Evolutionary conservation across 2,888 invertebrate species (phyloP).

Genomic region (Ennomos erosarius): DNA sequence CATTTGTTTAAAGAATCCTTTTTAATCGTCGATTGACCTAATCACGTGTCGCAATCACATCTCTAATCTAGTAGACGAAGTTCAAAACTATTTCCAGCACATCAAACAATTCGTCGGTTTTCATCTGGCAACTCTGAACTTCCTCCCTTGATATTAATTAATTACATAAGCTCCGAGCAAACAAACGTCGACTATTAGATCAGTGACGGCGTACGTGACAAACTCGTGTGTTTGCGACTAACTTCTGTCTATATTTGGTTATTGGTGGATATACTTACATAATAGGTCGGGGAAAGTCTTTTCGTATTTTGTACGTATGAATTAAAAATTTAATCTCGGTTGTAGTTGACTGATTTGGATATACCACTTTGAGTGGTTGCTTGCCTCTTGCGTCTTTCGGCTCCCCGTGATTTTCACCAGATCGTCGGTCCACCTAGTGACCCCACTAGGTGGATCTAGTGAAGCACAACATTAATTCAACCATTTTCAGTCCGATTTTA

Average conservation of each 20-base stretch:
- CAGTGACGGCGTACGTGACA: slow-evolving; percentile 13
- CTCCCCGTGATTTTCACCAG: too few relatives aligned
- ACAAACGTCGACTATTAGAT: slow-evolving; percentile 13
- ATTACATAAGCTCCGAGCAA: slow-evolving; percentile 19
- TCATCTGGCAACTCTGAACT: slow-evolving; percentile 10
- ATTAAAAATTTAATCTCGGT: too few relatives aligned
- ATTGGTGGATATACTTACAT: slow-evolving; percentile 10
- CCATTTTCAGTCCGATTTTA: too few relatives aligned
- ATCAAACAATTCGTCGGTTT: not conserved
- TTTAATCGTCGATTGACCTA: not conserved
- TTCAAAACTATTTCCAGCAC: not conserved
- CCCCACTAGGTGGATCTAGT: too few relatives aligned
- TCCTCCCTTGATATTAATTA: slow-evolving; percentile 18
- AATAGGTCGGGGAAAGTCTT: too few relatives aligned
- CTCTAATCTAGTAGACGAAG: not conserved
- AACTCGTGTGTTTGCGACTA: slow-evolving; percentile 12
- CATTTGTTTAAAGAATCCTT: too few relatives aligned
- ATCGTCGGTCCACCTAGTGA: too few relatives aligned
- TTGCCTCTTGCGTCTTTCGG: too few relatives aligned
- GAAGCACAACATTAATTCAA: too few relatives aligned
- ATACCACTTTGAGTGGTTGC: too few relatives aligned
- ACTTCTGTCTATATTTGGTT: slow-evolving; percentile 14
- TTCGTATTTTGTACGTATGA: too few relatives aligned
- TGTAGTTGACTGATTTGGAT: too few relatives aligned
- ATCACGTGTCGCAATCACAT: not conserved